Evolutionary conservation across 2,888 invertebrate species (phyloP).

Genomic region (Pediacus dermestoides): DNA sequence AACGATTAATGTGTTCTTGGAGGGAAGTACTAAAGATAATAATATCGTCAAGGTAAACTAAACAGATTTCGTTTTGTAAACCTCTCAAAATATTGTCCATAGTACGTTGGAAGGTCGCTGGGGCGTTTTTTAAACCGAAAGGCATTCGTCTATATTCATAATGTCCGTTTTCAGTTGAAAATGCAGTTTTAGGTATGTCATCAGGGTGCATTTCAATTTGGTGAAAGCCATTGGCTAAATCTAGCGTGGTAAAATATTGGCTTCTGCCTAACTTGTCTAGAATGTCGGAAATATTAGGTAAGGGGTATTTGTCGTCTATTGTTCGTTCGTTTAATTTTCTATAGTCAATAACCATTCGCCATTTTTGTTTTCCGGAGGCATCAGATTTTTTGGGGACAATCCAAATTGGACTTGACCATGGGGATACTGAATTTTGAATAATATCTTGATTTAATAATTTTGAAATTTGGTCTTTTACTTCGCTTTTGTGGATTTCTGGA

Average conservation of each 20-base stretch:
- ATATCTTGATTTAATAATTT: constrained; percentile 22
- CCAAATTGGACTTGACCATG: constrained; percentile 27
- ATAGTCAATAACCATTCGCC: constrained; percentile 22
- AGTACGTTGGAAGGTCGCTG: too few species aligned
- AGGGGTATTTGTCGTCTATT: constrained; percentile 21
- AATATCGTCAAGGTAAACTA: constrained; percentile 19
- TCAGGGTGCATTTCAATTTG: too few species aligned
- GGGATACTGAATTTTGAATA: constrained; percentile 19
- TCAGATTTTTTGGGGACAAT: constrained; percentile 28
- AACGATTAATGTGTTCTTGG: constrained; percentile 13
- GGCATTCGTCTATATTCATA: constrained; percentile 14
- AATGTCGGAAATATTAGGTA: constrained; percentile 23
- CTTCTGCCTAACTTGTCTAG: constrained; percentile 19
- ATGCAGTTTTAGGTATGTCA: too few species aligned
- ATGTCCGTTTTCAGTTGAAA: too few species aligned
- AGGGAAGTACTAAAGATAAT: constrained; percentile 15
- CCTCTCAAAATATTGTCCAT: too few species aligned
- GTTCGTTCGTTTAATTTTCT: too few species aligned
- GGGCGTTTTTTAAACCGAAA: constrained; percentile 6
- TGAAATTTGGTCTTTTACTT: constrained; percentile 29
- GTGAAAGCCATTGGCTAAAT: too few species aligned
- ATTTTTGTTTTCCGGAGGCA: constrained; percentile 24
- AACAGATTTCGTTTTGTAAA: too few species aligned
- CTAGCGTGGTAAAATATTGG: constrained; percentile 22
- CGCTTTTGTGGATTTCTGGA: constrained; percentile 29